Evolutionary conservation across 2,888 invertebrate genomes (phyloP), one percentile per base, ranked within the genome.

Genomic region (Allacma fusca): DNA sequence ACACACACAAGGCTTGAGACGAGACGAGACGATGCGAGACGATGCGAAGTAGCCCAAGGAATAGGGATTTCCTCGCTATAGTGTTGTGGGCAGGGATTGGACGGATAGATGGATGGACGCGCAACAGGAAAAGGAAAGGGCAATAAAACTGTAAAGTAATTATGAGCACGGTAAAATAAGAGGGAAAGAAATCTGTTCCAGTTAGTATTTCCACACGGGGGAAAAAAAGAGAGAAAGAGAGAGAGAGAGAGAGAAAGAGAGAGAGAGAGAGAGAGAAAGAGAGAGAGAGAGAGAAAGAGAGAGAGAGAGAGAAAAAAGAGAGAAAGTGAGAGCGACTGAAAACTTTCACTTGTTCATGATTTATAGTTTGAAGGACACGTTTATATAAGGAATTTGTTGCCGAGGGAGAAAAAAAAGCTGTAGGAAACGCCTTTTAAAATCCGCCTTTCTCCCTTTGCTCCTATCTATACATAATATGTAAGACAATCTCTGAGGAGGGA

Each of bases 271-370:
- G 21, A 68, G 23, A 23, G 68, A 67, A 12, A 21, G n/a, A 28
- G 16, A 4, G 68, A 40, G 21, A 68, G 34, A 23, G 4, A 4
- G 62, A 62, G 62, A 7, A 12, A 21, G n/a, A 28, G 16, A 4
- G 68, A 40, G 21, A 68, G 34, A 23, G 4, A 16, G 2, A 16
- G 4, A 50, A 4, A 50, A 19, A 16, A 50, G 50, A 13, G 40
- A 40, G 13, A 50, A 50, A 13, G 62, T 4, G 62, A 68, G 21
- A 68, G 23, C n/a, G 68, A 67, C 24, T 67, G 67, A 68, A 68
- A 68, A 68, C 40, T 68, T 68, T 68, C 29, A 68, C 68, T 68
- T 68, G 68, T 68, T 68, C 68, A 68, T 68, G 68, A 68, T 68
- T 68, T 68, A 68, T 43, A 29, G 68, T n/a, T 26, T 12, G 43